Conservation (phyloP, 2,888 invertebrate genomes). For the Aphodius sticticus region DNA sequence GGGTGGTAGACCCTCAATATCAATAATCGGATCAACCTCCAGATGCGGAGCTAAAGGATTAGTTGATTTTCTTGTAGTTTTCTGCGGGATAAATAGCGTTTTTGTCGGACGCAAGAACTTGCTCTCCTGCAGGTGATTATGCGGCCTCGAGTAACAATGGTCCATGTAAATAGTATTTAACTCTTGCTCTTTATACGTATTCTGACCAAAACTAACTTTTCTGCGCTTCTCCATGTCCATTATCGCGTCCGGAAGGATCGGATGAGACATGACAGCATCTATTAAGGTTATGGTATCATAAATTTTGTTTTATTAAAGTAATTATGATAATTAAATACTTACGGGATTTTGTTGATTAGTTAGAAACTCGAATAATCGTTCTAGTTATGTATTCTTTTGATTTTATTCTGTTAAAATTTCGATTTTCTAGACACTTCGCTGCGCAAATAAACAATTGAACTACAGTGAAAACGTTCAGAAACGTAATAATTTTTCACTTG, state of each 20-base stretch:
- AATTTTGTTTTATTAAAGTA: not conserved
- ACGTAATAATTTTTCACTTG: not conserved
- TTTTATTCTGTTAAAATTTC: not conserved
- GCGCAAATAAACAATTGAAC: not conserved
- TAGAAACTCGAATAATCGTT: not conserved
- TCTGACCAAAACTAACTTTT: slow-evolving; percentile 33
- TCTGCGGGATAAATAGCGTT: slow-evolving; percentile 61
- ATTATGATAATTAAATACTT: too few relatives aligned
- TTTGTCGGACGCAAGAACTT: slow-evolving; percentile 68
- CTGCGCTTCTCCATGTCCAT: slow-evolving; percentile 33
- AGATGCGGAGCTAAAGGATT: slow-evolving; percentile 46
- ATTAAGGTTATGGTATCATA: not conserved
- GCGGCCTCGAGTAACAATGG: slow-evolving; percentile 77
- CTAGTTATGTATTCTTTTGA: not conserved
- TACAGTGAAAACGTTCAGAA: not conserved
- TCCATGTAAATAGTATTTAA: slow-evolving; percentile 65
- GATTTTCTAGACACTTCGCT: not conserved
- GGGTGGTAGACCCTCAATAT: slow-evolving; percentile 60
- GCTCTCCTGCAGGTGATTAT: slow-evolving; percentile 72
- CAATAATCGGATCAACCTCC: slow-evolving; percentile 57
- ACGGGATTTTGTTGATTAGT: not conserved
- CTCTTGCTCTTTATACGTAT: slow-evolving; percentile 34
- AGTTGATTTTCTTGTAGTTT: slow-evolving; percentile 45
- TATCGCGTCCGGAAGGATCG: not conserved
- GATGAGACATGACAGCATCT: not conserved